phyloP scores from a whole-genome alignment of 2,797 vertebrate species.

The Petrocephalus sullivani region DNA sequence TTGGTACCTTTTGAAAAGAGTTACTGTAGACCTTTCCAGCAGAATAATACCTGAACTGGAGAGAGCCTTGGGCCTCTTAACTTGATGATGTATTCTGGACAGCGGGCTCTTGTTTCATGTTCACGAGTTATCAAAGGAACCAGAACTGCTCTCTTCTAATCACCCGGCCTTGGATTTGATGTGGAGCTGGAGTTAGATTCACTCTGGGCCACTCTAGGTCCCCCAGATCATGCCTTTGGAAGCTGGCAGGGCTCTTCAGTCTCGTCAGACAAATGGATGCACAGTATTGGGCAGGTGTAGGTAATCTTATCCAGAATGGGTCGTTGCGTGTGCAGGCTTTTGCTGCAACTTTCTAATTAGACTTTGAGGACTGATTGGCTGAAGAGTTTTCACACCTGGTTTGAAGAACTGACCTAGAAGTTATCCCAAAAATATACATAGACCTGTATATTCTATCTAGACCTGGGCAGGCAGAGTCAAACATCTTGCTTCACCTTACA shows the following conservation, averaged over 20 bases:
- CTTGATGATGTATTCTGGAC: background rate
- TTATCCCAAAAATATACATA: background rate
- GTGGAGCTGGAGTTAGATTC: background rate
- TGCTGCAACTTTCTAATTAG: background rate
- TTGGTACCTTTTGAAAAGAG: background rate
- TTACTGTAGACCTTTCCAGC: background rate
- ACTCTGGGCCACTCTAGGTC: background rate
- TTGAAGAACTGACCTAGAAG: background rate
- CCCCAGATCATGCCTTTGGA: background rate
- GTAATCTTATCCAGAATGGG: background rate
- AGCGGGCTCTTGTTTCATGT: background rate
- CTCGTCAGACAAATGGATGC: background rate
- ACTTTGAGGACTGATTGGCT: background rate
- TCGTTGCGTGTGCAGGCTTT: background rate
- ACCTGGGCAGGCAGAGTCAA: background rate
- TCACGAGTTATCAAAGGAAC: background rate
- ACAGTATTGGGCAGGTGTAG: background rate
- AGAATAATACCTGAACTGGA: background rate
- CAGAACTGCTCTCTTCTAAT: background rate
- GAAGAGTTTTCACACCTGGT: background rate
- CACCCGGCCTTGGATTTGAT: background rate
- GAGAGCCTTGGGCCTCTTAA: background rate
- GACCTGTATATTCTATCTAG: background rate
- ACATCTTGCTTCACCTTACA: background rate
- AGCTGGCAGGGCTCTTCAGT: background rate